These are phyloP conservation scores for Euproctis similis DNA, from an alignment of 2,888 invertebrate species.

Conservation along the genomic window DNA sequence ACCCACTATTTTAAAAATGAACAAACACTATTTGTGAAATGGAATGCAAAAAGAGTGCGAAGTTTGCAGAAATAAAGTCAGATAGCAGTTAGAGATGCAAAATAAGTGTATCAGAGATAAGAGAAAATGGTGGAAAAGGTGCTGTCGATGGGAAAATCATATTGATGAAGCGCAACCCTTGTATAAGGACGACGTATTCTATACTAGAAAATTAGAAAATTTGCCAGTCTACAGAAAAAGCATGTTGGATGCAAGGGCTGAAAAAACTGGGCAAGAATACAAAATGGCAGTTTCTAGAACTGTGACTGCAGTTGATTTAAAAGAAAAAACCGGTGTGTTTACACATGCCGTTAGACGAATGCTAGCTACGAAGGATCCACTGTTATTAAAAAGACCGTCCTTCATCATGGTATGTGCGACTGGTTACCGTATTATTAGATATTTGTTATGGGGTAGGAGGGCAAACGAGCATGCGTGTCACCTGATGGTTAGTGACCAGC, in stretches of 20 bases:
- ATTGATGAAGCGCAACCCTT: constrained; percentile 52
- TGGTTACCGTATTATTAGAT: too few relatives aligned
- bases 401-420: constrained; percentile 43
- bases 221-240: constrained; percentile 58
- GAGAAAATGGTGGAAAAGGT: constrained; percentile 39
- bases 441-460: too few relatives aligned
- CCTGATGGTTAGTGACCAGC: too few relatives aligned
- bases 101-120: too few relatives aligned
- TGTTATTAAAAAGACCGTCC: constrained; percentile 42
- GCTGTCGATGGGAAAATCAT: constrained; percentile 54
- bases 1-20: too few relatives aligned
- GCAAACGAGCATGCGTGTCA: too few relatives aligned
- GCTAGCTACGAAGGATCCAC: constrained; percentile 58
- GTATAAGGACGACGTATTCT: constrained; percentile 67
- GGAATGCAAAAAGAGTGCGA: too few relatives aligned
- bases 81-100: too few relatives aligned
- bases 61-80: too few relatives aligned
- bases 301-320: constrained; percentile 49
- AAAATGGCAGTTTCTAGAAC: constrained; percentile 63
- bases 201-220: constrained; percentile 47
- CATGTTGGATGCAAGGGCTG: constrained; percentile 32
- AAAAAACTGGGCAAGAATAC: constrained; percentile 61
- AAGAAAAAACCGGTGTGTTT: constrained; percentile 50
- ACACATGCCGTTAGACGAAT: constrained; percentile 58
- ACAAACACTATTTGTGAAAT: too few relatives aligned